Evolutionary conservation across 2,888 invertebrate species (phyloP), one percentile per base, ranked within the genome.

Genomic region (Physocephala rufipes): DNA sequence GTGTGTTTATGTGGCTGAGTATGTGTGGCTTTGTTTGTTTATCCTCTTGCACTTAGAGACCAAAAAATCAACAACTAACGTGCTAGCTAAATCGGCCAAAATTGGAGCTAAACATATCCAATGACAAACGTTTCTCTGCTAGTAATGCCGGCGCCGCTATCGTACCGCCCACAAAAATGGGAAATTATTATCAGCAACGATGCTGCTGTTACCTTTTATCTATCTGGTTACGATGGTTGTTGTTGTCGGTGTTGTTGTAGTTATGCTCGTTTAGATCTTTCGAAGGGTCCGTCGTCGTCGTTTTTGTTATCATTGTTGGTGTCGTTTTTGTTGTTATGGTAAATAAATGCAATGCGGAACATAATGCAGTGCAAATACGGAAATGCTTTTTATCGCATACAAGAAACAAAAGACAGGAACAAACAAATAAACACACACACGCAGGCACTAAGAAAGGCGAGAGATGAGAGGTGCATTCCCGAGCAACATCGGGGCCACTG

Each of bases 161-260:
- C n/a, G n/a, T n/a, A n/a, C n/a, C 62, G 43, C 62, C 62, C 43
- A 62, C 62, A 62, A 62, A 62, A 43, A 62, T 62, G 62, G 30
- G 43, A 62, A 62, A 62, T 62, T 28, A 43, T 62, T 62, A 43
- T 62, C 62, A 55, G 28, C 55, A 55, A 36, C 36, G n/a, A 19
- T 53, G 53, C 21, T 53, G 53, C 16, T 59, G 59, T 1, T n/a
- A n/a, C n/a, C n/a, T n/a, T n/a, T n/a, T n/a, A n/a, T n/a, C n/a
- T n/a, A n/a, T n/a, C n/a, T n/a, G n/a, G n/a, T n/a, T n/a, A n/a
- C n/a, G n/a, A 9, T 21, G 1, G 26, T 55, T 55, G 19, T 3
- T 55, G 26, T 26, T 55, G 28, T 19, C 3, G 36, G 28, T 59
- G 59, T 59, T 24, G 59, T 59, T 24, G 12, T 59, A 30, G 36